Conservation (phyloP, 2,113 vertebrate species). For the Acinonyx jubatus region DNA sequence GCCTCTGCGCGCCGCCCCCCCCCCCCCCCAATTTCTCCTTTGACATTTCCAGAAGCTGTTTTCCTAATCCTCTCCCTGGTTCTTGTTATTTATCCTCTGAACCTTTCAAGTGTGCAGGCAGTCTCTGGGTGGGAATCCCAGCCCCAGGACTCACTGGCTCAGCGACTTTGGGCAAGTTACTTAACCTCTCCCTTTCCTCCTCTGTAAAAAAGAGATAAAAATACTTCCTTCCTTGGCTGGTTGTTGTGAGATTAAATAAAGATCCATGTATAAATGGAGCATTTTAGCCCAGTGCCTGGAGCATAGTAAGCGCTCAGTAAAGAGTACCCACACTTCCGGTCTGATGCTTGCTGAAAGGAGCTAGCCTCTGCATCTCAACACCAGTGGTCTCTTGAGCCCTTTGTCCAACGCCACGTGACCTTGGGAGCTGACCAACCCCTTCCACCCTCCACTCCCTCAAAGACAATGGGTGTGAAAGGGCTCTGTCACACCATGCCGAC, state of each 20-base stretch:
- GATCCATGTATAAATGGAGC: neutral
- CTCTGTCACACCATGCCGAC: neutral
- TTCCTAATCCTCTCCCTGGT: slow-evolving; percentile 38
- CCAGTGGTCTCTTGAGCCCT: neutral
- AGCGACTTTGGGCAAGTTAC: slow-evolving; percentile 27
- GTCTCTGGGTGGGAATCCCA: slow-evolving; percentile 10
- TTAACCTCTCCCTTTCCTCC: slow-evolving; percentile 62
- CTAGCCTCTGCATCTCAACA: neutral
- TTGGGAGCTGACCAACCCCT: neutral
- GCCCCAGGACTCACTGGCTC: slow-evolving; percentile 1
- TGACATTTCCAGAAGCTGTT: slow-evolving; percentile 45
- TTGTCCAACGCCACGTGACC: neutral
- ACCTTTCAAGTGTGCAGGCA: slow-evolving; percentile 17
- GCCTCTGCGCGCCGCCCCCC: neutral
- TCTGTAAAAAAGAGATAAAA: slow-evolving; percentile 51
- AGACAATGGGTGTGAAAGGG: neutral
- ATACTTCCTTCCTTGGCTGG: slow-evolving; percentile 63
- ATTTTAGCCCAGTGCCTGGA: neutral
- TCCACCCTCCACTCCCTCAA: neutral
- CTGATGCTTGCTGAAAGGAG: neutral
- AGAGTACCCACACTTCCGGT: neutral
- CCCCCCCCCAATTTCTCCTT: neutral
- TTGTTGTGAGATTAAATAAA: slow-evolving; percentile 43
- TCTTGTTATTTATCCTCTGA: slow-evolving; percentile 43
- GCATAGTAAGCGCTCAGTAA: neutral